phyloP scores from a whole-genome alignment of 2,888 invertebrate species.

The Augochlorella aurata region DNA sequence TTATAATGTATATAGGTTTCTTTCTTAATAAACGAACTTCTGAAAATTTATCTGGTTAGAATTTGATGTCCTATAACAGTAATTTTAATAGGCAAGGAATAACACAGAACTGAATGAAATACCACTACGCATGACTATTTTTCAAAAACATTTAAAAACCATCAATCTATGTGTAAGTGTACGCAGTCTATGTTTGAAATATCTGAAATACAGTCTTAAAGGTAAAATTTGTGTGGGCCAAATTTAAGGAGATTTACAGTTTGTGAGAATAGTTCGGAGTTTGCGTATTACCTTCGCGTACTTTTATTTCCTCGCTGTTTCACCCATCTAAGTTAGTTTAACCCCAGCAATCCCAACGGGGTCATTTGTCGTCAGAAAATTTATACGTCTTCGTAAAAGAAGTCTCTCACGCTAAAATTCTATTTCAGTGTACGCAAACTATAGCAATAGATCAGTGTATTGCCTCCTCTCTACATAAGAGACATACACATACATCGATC shows the following conservation, averaged over 20 bases:
- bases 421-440: conserved; percentile 34
- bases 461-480: neutral
- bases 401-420: conserved; percentile 42
- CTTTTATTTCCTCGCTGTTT: conserved; percentile 30
- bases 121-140: neutral
- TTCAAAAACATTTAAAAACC: neutral
- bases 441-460: conserved; percentile 15
- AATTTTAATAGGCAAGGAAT: neutral
- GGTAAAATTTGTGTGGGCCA: neutral
- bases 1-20: too few relatives aligned
- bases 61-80: neutral
- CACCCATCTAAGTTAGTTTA: conserved; percentile 44
- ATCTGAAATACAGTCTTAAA: too few relatives aligned
- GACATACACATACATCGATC: neutral
- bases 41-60: neutral
- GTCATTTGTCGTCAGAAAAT: conserved; percentile 45
- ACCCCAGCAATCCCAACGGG: conserved; percentile 40
- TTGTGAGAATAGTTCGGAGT: neutral
- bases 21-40: neutral
- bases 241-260: neutral
- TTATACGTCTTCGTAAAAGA: conserved; percentile 45
- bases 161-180: neutral
- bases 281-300: conserved; percentile 3
- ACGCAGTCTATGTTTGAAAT: neutral
- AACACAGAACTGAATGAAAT: neutral